These are phyloP conservation scores for Ovis canadensis DNA, from an alignment of 2,113 vertebrate genomes.

Conservation along the genomic window DNA sequence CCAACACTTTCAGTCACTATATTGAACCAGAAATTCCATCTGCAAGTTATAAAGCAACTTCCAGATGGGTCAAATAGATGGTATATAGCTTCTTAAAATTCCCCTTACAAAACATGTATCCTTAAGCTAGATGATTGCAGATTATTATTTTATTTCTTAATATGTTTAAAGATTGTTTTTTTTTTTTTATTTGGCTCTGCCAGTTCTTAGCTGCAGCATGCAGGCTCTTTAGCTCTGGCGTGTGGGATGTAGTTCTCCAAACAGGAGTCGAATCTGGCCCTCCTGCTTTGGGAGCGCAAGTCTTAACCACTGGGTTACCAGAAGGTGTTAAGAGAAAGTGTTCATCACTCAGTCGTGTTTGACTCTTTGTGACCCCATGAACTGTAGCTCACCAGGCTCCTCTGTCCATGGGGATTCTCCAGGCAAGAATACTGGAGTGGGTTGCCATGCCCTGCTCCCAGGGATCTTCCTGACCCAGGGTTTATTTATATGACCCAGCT, in stretches of 20 bases:
- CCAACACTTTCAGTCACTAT: not conserved
- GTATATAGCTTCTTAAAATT: not conserved
- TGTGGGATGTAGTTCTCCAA: not conserved
- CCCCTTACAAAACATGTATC: not conserved
- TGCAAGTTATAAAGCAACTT: not conserved
- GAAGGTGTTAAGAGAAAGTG: not conserved
- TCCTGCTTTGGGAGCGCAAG: fast-evolving
- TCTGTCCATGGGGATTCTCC: not conserved
- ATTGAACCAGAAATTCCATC: not conserved
- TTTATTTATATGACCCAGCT: not conserved
- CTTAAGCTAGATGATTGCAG: not conserved
- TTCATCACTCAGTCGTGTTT: fast-evolving
- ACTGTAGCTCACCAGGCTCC: fast-evolving
- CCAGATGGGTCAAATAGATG: fast-evolving
- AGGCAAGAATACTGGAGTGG: not conserved
- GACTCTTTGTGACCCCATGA: not conserved
- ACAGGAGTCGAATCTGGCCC: not conserved
- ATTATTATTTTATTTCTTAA: too few species aligned
- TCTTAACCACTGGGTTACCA: not conserved
- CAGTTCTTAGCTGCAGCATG: not conserved
- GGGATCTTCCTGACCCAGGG: not conserved
- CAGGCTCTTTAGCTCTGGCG: not conserved
- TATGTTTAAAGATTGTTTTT: not conserved
- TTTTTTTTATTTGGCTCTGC: not conserved
- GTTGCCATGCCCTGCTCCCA: not conserved